phyloP scores from a whole-genome alignment of 1,140 invertebrate species.

The Drosophila dunni region DNA sequence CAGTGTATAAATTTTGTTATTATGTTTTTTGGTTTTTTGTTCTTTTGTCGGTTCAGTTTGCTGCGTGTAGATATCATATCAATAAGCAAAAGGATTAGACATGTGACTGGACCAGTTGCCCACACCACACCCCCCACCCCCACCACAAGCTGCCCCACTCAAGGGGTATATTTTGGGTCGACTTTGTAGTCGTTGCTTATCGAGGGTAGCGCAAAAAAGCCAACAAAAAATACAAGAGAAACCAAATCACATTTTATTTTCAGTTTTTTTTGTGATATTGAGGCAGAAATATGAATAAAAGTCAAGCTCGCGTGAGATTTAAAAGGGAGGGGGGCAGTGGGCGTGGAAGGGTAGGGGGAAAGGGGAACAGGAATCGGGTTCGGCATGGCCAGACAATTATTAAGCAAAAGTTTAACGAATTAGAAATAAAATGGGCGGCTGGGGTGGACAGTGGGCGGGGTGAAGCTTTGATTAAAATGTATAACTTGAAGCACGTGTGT shows the following conservation, averaged over 20 bases:
- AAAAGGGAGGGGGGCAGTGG: neutral
- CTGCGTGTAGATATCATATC: constrained; percentile 79
- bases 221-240: constrained; percentile 29
- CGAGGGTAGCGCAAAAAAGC: constrained; percentile 43
- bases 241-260: constrained; percentile 45
- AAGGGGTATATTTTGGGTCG: constrained; percentile 55
- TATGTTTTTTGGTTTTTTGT: constrained; percentile 11
- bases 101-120: constrained; percentile 65
- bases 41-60: constrained; percentile 29
- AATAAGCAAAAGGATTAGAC: constrained; percentile 83
- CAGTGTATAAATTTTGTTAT: constrained; percentile 3
- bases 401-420: constrained; percentile 83
- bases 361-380: constrained; percentile 29
- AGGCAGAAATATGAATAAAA: constrained; percentile 67
- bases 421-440: constrained; percentile 67
- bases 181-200: constrained; percentile 65
- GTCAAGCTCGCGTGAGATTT: constrained; percentile 50
- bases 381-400: constrained; percentile 73
- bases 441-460: constrained; percentile 14
- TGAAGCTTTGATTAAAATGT: constrained; percentile 61
- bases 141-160: neutral
- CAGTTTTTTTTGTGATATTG: constrained; percentile 48
- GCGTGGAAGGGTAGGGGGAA: neutral
- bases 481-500: constrained; percentile 32
- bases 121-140: too few species aligned